A percentile compares a stretch with the other conserved stretches of the same genome.
Conservation (phyloP, 1,140 invertebrate species). For the Sinonovacula constricta region DNA sequence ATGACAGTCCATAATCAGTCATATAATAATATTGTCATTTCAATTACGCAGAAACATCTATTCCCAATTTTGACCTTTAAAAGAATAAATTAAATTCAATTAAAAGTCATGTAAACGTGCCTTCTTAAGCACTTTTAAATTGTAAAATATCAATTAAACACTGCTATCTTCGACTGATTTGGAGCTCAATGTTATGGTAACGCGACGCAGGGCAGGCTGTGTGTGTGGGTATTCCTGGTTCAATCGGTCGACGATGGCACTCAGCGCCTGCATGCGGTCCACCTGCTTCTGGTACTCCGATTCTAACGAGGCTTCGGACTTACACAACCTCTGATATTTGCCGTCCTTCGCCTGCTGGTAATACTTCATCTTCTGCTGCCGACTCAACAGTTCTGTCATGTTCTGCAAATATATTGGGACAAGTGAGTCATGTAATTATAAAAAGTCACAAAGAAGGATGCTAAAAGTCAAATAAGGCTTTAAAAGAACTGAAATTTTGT, state of each 20-base stretch:
- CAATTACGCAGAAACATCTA: neutral
- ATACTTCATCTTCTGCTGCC: constrained; percentile 77
- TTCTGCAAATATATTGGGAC: constrained; percentile 72
- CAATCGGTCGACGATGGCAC: constrained; percentile 75
- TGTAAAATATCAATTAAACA: constrained; percentile 19
- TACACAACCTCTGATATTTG: constrained; percentile 73
- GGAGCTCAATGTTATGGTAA: constrained; percentile 64
- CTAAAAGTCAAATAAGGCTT: too few species aligned
- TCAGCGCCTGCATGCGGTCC: constrained; percentile 73
- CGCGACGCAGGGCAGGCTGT: constrained; percentile 72
- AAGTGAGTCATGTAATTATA: neutral
- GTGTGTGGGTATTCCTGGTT: constrained; percentile 76
- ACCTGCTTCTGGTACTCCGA: constrained; percentile 74
- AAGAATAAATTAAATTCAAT: neutral
- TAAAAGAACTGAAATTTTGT: too few species aligned
- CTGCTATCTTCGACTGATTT: constrained; percentile 42
- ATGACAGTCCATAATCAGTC: too few species aligned
- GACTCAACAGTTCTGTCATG: constrained; percentile 67
- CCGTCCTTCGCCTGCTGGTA: constrained; percentile 77
- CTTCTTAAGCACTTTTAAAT: too few species aligned
- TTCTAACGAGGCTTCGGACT: constrained; percentile 68
- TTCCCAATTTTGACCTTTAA: constrained; percentile 5
- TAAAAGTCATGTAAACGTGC: too few species aligned
- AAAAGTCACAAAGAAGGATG: too few species aligned
- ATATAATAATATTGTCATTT: too few species aligned